Percentiles rank a stretch among this genome's conserved stretches.
Conservation (phyloP, 2,888 invertebrate genomes). For the Stramonita haemastoma region DNA sequence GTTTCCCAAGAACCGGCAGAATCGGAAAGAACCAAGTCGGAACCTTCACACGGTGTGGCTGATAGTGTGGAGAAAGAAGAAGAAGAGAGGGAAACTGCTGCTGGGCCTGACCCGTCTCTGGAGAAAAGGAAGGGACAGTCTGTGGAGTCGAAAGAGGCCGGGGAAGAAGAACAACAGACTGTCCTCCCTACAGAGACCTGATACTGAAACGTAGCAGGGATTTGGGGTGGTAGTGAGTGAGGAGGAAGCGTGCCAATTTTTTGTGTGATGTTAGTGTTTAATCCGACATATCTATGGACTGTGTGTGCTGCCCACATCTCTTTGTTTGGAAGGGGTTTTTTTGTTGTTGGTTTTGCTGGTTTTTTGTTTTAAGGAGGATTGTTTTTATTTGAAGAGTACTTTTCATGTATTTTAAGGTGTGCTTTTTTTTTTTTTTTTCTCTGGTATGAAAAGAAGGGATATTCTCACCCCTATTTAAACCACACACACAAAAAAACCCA, state of each 20-base stretch:
- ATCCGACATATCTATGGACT: background rate
- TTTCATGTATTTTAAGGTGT: background rate
- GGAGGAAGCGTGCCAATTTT: background rate
- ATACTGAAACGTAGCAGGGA: background rate
- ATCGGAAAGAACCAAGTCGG: background rate
- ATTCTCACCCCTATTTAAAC: background rate
- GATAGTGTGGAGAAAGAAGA: background rate
- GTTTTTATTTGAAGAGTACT: background rate
- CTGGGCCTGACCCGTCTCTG: too few species aligned
- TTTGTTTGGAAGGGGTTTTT: too few species aligned
- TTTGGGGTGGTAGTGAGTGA: background rate
- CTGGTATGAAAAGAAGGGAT: background rate
- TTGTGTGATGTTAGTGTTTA: background rate
- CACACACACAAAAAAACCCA: background rate
- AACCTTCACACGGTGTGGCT: background rate
- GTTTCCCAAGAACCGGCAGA: background rate
- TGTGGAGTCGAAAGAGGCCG: background rate
- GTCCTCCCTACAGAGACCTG: slow-evolving; percentile 29
- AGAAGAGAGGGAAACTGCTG: too few species aligned
- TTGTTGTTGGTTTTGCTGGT: background rate
- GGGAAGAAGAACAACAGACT: background rate
- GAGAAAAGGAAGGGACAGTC: background rate
- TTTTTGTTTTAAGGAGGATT: background rate
- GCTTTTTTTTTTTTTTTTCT: background rate
- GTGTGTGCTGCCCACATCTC: background rate